phyloP scores from a whole-genome alignment of 2,888 invertebrate genomes.

The Clunio marinus region DNA sequence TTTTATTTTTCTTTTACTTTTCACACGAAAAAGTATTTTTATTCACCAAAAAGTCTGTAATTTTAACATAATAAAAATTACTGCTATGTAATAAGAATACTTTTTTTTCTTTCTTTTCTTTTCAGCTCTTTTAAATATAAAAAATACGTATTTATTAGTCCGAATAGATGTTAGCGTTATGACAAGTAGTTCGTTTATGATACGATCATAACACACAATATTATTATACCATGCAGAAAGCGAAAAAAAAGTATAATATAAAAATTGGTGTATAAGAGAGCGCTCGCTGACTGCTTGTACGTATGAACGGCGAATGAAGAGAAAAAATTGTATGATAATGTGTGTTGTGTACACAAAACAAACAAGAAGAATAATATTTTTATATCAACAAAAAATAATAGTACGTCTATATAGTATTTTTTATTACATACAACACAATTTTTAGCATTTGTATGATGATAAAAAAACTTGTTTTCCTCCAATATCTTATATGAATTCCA shows the following conservation, averaged over 20 bases:
- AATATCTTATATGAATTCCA: constrained; percentile 39
- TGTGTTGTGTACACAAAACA: constrained; percentile 36
- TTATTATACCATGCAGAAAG: constrained; percentile 39
- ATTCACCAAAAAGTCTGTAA: constrained; percentile 28
- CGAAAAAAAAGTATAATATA: constrained; percentile 22
- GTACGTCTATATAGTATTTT: constrained; percentile 39
- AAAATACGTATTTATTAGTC: constrained; percentile 43
- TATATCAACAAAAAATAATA: constrained; percentile 38
- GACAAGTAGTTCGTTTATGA: constrained; percentile 53
- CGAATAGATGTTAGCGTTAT: constrained; percentile 52
- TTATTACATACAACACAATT: constrained; percentile 39
- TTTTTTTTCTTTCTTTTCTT: constrained; percentile 40
- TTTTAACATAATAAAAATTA: constrained; percentile 38
- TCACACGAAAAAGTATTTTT: background rate
- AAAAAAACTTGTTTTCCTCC: constrained; percentile 29
- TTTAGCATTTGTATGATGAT: constrained; percentile 37
- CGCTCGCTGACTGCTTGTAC: background rate
- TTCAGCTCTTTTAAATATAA: constrained; percentile 41
- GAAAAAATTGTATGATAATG: constrained; percentile 35
- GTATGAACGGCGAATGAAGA: constrained; percentile 6
- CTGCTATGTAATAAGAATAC: constrained; percentile 35
- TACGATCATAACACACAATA: constrained; percentile 45
- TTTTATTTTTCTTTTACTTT: constrained; percentile 13
- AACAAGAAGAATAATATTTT: constrained; percentile 37
- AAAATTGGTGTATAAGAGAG: constrained; percentile 14